phyloP scores from a whole-genome alignment of 2,888 invertebrate genomes.

The Pteria penguin region DNA sequence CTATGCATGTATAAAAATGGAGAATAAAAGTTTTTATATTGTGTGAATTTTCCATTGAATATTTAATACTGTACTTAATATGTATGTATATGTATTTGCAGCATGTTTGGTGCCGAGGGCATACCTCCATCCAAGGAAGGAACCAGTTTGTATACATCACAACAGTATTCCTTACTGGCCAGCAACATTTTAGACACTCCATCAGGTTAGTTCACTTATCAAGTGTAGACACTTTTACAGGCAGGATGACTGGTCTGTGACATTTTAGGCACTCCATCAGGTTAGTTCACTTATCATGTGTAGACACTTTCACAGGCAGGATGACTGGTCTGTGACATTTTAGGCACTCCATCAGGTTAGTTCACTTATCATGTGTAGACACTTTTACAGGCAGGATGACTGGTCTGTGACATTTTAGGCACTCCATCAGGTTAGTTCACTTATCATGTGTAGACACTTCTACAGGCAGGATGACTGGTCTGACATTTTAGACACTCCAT shows the following conservation, averaged over 20 bases:
- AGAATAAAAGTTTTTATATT: too few relatives aligned
- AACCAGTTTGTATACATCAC: conserved; percentile 68
- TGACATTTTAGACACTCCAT: conserved; percentile 62
- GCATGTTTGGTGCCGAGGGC: neutral
- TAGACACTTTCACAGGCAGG: conserved; percentile 68
- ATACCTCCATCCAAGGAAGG: conserved; percentile 48
- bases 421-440: conserved; percentile 52
- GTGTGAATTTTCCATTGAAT: too few relatives aligned
- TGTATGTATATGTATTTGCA: too few relatives aligned
- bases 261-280: conserved; percentile 1
- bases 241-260: neutral
- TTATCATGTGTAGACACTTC: conserved; percentile 61
- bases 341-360: conserved; percentile 65
- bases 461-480: conserved; percentile 62
- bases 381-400: neutral
- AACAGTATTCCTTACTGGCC: conserved; percentile 62
- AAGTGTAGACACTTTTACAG: neutral
- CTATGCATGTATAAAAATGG: too few relatives aligned
- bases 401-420: neutral
- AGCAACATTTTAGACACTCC: conserved; percentile 64
- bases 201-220: conserved; percentile 53
- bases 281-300: conserved; percentile 54
- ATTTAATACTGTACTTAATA: too few relatives aligned
- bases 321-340: conserved; percentile 60
- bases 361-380: neutral